Evolutionary conservation across 2,888 invertebrate genomes (phyloP).

Genomic region (Drosophila limbata): DNA sequence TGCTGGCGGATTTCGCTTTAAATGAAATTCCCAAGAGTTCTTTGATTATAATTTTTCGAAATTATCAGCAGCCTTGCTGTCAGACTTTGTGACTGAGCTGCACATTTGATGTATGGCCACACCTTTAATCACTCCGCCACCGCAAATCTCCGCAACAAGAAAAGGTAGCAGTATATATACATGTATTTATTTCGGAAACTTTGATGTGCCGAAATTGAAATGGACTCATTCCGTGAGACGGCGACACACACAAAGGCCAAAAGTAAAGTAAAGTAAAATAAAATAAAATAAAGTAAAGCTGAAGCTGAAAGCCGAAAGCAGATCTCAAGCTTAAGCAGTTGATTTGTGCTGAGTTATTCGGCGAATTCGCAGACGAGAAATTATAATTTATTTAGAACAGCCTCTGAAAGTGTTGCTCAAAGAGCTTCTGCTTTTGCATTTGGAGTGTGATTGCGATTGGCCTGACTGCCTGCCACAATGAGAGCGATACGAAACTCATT

Average conservation of each 20-base stretch:
- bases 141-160: conserved; percentile 59
- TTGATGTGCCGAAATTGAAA: conserved; percentile 77
- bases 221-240: conserved; percentile 60
- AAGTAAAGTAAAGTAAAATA: conserved; percentile 20
- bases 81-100: conserved; percentile 68
- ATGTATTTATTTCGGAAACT: conserved; percentile 45
- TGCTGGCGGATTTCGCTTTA: conserved; percentile 17
- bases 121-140: conserved; percentile 81
- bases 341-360: conserved; percentile 77
- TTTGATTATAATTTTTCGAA: conserved; percentile 24
- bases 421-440: conserved; percentile 71
- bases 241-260: conserved; percentile 29
- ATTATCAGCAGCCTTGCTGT: conserved; percentile 50
- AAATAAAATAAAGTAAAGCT: conserved; percentile 4
- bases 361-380: conserved; percentile 63
- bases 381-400: conserved; percentile 80
- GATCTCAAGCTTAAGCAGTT: conserved; percentile 69
- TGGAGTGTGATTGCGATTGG: conserved; percentile 53
- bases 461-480: conserved; percentile 37
- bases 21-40: conserved; percentile 17
- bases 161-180: conserved; percentile 22
- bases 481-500: conserved; percentile 63
- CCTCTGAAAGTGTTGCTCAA: conserved; percentile 53
- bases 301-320: conserved; percentile 27
- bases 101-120: conserved; percentile 77